Evolutionary conservation across 2,113 vertebrate species (phyloP).

Genomic region (Sardina pilchardus): DNA sequence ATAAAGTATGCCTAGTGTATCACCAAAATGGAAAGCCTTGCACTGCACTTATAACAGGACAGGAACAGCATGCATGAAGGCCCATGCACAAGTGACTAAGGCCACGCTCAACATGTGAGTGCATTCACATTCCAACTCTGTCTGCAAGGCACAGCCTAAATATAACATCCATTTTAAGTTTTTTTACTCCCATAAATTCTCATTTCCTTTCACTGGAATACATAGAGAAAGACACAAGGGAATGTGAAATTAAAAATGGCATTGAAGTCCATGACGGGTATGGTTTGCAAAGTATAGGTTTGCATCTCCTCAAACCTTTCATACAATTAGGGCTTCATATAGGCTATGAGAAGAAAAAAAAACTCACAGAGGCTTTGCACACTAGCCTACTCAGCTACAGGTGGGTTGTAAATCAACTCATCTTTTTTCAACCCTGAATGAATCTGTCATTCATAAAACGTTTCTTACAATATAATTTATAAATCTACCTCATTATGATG

Average conservation of each 20-base stretch:
- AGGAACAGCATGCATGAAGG: not conserved
- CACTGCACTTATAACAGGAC: not conserved
- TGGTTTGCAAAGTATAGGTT: conserved; percentile 18
- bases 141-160: conserved; percentile 15
- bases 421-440: not conserved
- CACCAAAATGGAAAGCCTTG: not conserved
- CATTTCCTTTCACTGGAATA: not conserved
- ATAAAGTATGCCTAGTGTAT: not conserved
- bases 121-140: not conserved
- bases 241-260: conserved; percentile 9
- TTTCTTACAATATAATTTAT: not conserved
- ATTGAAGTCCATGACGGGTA: conserved; percentile 2
- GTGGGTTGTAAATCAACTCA: not conserved
- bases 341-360: not conserved
- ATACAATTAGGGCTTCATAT: conserved; percentile 26
- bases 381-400: not conserved
- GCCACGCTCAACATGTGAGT: not conserved
- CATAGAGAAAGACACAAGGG: not conserved
- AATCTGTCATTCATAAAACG: not conserved
- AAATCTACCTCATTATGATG: not conserved
- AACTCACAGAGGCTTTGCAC: not conserved
- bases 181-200: not conserved
- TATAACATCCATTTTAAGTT: not conserved
- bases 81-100: not conserved
- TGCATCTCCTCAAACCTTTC: not conserved